Conservation (phyloP, 2,797 vertebrate genomes). For the Oceanodroma leucorhoa region DNA sequence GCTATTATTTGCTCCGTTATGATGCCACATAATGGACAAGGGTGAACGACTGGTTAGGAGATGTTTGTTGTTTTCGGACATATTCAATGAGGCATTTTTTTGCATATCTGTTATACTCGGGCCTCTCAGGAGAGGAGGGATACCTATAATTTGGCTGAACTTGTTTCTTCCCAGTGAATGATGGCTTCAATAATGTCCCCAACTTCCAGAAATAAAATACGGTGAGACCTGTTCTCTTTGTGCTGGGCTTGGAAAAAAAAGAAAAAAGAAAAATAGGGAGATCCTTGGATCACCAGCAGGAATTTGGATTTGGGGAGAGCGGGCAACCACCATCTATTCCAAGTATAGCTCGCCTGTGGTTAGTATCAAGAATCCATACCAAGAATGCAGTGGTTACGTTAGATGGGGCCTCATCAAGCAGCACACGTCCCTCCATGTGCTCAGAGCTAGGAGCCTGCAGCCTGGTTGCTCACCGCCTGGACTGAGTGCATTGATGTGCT, state of each 20-base stretch:
- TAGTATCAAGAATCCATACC: neutral
- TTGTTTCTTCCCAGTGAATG: neutral
- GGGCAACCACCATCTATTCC: neutral
- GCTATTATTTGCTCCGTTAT: neutral
- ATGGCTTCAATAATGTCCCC: neutral
- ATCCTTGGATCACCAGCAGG: neutral
- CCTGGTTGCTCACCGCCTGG: neutral
- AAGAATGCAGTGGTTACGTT: neutral
- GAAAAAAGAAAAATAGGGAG: neutral
- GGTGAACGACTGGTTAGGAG: neutral
- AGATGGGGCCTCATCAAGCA: neutral
- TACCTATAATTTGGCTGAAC: neutral
- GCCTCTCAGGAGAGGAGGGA: neutral
- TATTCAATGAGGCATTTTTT: neutral
- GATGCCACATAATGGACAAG: neutral
- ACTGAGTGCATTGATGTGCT: neutral
- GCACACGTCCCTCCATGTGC: rapidly evolving
- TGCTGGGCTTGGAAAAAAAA: neutral
- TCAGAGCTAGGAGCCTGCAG: neutral
- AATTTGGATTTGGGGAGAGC: neutral
- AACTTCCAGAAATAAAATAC: neutral
- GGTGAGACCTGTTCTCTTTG: neutral
- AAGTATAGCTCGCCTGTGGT: neutral
- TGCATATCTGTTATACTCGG: neutral
- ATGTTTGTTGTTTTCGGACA: neutral